Base-by-base conservation (phyloP, 2,113 vertebrate genomes). In the Oxygymnocypris stewartii region DNA sequence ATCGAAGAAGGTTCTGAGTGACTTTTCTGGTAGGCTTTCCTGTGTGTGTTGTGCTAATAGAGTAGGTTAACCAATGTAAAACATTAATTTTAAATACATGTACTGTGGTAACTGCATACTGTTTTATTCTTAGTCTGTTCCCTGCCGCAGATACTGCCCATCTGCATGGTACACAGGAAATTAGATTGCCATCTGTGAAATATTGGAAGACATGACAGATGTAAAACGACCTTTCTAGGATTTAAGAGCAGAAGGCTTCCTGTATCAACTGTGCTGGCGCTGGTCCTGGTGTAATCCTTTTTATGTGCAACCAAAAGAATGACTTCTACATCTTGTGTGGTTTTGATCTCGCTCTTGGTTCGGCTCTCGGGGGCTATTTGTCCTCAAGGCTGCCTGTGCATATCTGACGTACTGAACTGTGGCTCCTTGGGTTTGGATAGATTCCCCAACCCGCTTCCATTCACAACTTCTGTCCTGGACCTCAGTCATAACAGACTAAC, bases 361-460 rank as follows among this genome's bases (percentile, higher is more conserved):
- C 88, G 42, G 65, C 65, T 86, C 25, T 75, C 89, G 6, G 87
- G 65, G 4, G 84, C 5, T 12, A 49, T 79, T 77, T 99, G 98
- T 83, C 97, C 97, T 6, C 2, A 87, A 0, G 85, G 84, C 12
- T 99, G 98, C 88, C 95, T 99, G 89, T 99, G 98, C 86, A 93
- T 96, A 79, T 95, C 97, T 0, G 97, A 99, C 86, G 93, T 97
- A 47, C 94, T 98, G 83, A 97, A 96, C 93, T 99, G 98, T 86
- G 96, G 95, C 89, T 95, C 92, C 82, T 91, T 89, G 25, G 94
- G 79, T 37, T 95, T 99, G 86, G 90, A 91, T 49, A 85, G 12
- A n/a, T 92, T 97, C 65, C 97, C 98, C 3, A 85, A 9, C 5
- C 88, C 79, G 0, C 90, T 99, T 90, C 96, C 96, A 0, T 75